phyloP scores from a whole-genome alignment of 2,113 vertebrate species.

The Marmota monax region DNA sequence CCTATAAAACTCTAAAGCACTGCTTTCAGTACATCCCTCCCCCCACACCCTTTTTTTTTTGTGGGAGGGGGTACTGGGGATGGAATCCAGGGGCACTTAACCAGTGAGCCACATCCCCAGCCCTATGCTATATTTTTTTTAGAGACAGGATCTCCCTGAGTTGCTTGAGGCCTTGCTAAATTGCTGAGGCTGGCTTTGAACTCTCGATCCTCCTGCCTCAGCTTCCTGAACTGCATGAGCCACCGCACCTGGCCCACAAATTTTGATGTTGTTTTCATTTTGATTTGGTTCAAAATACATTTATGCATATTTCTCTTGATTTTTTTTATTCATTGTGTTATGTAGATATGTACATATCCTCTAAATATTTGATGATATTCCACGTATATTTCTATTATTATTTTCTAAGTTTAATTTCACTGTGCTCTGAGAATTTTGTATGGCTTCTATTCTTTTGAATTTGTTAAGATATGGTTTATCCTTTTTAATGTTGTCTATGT shows the following conservation, averaged over 20 bases:
- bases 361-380: neutral
- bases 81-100: too few relatives aligned
- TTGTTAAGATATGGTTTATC: neutral
- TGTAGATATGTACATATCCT: neutral
- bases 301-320: neutral
- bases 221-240: too few relatives aligned
- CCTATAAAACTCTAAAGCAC: neutral
- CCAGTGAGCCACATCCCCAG: too few relatives aligned
- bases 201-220: too few relatives aligned
- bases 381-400: neutral
- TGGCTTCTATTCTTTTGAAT: neutral
- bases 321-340: neutral
- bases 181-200: too few relatives aligned
- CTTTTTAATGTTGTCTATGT: neutral
- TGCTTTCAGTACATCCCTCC: too few relatives aligned
- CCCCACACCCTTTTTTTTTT: too few relatives aligned
- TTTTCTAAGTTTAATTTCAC: neutral
- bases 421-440: neutral
- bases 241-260: neutral
- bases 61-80: too few relatives aligned
- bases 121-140: too few relatives aligned
- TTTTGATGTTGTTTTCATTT: slow-evolving; percentile 16
- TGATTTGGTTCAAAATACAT: neutral
- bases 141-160: too few relatives aligned
- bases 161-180: too few relatives aligned